Percentiles rank a stretch among this genome's conserved stretches.
Conservation (phyloP, 2,113 vertebrate genomes). For the Prolemur simus region DNA sequence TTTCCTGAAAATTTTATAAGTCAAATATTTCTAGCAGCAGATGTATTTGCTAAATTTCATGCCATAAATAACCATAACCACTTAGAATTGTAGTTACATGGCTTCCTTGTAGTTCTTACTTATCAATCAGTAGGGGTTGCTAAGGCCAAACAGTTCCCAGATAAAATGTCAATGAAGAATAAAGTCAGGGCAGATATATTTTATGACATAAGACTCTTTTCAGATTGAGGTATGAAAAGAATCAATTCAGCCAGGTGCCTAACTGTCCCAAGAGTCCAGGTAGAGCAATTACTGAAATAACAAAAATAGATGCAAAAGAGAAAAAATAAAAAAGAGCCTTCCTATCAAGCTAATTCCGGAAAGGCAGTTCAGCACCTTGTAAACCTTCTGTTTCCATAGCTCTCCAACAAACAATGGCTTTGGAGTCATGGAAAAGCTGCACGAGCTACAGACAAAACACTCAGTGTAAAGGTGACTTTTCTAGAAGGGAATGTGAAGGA, state of each 20-base stretch:
- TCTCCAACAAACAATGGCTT: constrained; percentile 37
- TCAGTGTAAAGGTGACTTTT: constrained; percentile 52
- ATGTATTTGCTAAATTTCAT: constrained; percentile 54
- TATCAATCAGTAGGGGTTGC: constrained; percentile 38
- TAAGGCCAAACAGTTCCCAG: constrained; percentile 39
- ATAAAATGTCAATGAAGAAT: constrained; percentile 34
- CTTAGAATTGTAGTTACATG: constrained; percentile 56
- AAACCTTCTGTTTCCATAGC: constrained; percentile 59
- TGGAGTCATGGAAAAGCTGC: constrained; percentile 18
- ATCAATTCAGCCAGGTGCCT: constrained; percentile 54
- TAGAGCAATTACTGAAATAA: constrained; percentile 62
- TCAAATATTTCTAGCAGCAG: constrained; percentile 41
- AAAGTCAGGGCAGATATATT: constrained; percentile 13
- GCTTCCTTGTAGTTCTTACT: constrained; percentile 27
- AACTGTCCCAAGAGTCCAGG: constrained; percentile 27
- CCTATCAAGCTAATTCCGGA: constrained; percentile 41
- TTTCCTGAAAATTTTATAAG: constrained; percentile 19
- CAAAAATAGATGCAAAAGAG: constrained; percentile 54
- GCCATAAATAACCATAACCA: constrained; percentile 42
- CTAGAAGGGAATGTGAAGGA: constrained; percentile 41
- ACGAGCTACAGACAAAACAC: not conserved
- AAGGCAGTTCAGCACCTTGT: constrained; percentile 48
- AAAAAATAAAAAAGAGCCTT: constrained; percentile 21
- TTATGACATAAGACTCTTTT: constrained; percentile 51
- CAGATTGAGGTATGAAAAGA: constrained; percentile 60